phyloP scores from a whole-genome alignment of 2,113 vertebrate species.

The Sciurus niger region DNA sequence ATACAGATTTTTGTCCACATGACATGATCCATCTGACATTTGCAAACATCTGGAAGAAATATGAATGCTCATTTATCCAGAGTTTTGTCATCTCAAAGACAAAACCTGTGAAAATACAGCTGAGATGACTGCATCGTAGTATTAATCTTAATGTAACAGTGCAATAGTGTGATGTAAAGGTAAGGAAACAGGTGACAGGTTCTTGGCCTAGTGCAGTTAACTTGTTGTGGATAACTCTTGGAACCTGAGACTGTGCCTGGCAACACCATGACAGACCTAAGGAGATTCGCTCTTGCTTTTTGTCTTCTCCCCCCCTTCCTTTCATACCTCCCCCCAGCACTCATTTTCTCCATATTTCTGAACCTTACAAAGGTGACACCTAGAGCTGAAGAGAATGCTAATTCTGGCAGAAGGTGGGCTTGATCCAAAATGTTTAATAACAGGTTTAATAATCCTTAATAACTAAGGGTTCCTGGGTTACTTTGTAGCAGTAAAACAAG shows the following conservation, averaged over 20 bases:
- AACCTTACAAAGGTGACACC: neutral
- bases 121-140: neutral
- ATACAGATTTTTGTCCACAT: neutral
- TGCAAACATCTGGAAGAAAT: constrained; percentile 31
- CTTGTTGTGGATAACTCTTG: neutral
- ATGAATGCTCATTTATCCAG: constrained; percentile 6
- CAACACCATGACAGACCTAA: neutral
- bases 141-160: neutral
- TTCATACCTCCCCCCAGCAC: neutral
- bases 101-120: neutral
- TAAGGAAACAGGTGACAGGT: neutral
- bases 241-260: neutral
- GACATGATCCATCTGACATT: neutral
- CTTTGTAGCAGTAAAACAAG: constrained; percentile 41
- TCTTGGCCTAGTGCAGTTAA: neutral
- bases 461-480: neutral
- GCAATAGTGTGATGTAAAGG: neutral
- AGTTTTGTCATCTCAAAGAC: constrained; percentile 15
- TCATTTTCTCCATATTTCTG: neutral
- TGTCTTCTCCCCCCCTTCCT: neutral
- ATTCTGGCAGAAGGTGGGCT: neutral
- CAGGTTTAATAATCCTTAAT: neutral
- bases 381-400: neutral
- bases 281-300: neutral
- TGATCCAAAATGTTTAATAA: neutral